A percentile compares a stretch with the other conserved stretches of the same genome.
phyloP scores from a whole-genome alignment of 2,888 invertebrate genomes.

The Mythimna vitellina region DNA sequence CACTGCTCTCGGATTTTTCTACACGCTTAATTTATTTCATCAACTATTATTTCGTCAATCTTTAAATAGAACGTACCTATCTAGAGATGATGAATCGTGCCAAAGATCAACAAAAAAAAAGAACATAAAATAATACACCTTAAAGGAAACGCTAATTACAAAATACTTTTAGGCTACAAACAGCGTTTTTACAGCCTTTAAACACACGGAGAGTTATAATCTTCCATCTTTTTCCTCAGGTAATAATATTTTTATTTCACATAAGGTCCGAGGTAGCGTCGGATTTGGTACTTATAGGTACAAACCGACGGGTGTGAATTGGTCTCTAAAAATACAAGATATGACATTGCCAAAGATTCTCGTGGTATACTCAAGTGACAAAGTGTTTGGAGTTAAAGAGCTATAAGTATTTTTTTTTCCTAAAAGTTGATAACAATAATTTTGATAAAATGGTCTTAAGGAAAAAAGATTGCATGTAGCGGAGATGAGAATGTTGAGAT shows the following conservation, averaged over 20 bases:
- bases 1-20: no score
- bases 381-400: constrained; percentile 3
- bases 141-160: constrained; percentile 37
- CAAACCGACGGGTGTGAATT: constrained; percentile 67
- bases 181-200: constrained; percentile 37
- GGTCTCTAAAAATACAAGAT: constrained; percentile 68
- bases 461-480: no score
- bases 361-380: constrained; percentile 36
- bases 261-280: constrained; percentile 50
- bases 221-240: constrained; percentile 29
- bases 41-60: no score
- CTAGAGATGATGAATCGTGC: neutral
- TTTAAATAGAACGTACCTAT: neutral
- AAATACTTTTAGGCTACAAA: constrained; percentile 46
- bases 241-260: constrained; percentile 59
- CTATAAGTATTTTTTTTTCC: no score
- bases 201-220: constrained; percentile 40
- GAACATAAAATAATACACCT: constrained; percentile 20
- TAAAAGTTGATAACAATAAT: no score
- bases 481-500: no score
- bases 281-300: constrained; percentile 60
- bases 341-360: constrained; percentile 45
- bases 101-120: constrained; percentile 27
- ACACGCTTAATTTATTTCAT: no score
- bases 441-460: no score